Evolutionary conservation across 1,140 invertebrate genomes (phyloP).

Genomic region (Holotrichia oblita): DNA sequence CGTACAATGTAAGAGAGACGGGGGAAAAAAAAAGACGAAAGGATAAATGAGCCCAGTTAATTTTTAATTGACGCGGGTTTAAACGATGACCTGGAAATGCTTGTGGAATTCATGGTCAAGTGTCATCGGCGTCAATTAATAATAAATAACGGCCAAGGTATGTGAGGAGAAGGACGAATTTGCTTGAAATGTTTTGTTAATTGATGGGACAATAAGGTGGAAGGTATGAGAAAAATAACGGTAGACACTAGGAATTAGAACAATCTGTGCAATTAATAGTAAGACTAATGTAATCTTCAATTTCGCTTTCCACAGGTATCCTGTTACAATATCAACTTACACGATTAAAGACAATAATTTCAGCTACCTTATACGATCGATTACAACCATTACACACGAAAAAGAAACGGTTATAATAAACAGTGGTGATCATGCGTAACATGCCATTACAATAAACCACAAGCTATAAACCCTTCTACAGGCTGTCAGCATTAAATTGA

Average conservation of each 20-base stretch:
- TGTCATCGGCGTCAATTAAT: conserved; percentile 47
- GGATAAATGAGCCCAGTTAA: conserved; percentile 42
- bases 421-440: not conserved
- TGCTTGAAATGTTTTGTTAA: conserved; percentile 12
- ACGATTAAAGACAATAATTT: conserved; percentile 1
- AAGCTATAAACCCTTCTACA: conserved; percentile 3
- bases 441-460: not conserved
- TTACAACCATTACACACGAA: not conserved
- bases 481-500: conserved; percentile 1
- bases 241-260: not conserved
- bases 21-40: conserved; percentile 13
- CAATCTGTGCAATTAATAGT: too few relatives aligned
- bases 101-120: conserved; percentile 43
- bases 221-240: not conserved
- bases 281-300: not conserved
- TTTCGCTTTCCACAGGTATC: conserved; percentile 13
- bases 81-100: conserved; percentile 43
- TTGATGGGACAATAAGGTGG: not conserved
- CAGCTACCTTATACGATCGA: not conserved
- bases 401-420: not conserved
- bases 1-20: not conserved
- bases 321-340: conserved; percentile 1
- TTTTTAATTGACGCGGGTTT: conserved; percentile 46
- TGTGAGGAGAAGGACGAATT: conserved; percentile 17
- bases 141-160: conserved; percentile 41